A percentile compares a stretch with the other conserved stretches of the same genome.
phyloP scores from a whole-genome alignment of 2,888 invertebrate genomes.

The Neria commutata region DNA sequence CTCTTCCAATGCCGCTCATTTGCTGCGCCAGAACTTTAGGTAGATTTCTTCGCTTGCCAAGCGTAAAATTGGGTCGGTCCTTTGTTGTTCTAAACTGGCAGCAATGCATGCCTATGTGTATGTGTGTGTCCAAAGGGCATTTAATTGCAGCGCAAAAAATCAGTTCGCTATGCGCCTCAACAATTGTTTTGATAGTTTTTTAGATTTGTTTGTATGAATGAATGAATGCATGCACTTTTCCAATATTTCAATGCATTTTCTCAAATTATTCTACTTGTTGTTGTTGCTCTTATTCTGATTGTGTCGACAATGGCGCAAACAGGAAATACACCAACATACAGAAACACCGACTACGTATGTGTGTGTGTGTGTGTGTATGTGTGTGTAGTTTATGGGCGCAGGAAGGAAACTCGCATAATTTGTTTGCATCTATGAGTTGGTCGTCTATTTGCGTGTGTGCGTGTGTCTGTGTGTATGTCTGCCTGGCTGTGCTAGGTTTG shows the following conservation, averaged over 20 bases:
- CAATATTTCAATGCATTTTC: too few relatives aligned
- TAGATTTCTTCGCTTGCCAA: not conserved
- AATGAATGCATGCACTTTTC: not conserved
- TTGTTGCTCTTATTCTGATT: constrained; percentile 14
- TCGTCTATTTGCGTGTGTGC: constrained; percentile 17
- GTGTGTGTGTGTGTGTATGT: constrained; percentile 30
- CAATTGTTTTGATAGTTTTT: constrained; percentile 46
- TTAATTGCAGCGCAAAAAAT: constrained; percentile 3
- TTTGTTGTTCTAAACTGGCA: too few relatives aligned
- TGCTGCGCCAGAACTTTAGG: not conserved
- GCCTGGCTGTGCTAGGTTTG: constrained; percentile 42
- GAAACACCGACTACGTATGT: not conserved
- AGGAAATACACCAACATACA: not conserved
- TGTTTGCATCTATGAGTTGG: constrained; percentile 19
- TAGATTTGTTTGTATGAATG: constrained; percentile 38
- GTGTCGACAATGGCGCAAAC: not conserved
- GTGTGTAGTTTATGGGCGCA: not conserved
- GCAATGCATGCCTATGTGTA: too few relatives aligned
- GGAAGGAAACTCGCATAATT: constrained; percentile 48
- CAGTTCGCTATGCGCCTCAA: constrained; percentile 20
- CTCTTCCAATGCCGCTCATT: too few relatives aligned
- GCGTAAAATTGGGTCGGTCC: not conserved
- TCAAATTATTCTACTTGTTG: constrained; percentile 7
- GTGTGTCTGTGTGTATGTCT: constrained; percentile 28
- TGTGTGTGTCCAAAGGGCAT: too few relatives aligned